Conservation (phyloP, 2,797 vertebrate species). For the Crypturellus tataupa region DNA sequence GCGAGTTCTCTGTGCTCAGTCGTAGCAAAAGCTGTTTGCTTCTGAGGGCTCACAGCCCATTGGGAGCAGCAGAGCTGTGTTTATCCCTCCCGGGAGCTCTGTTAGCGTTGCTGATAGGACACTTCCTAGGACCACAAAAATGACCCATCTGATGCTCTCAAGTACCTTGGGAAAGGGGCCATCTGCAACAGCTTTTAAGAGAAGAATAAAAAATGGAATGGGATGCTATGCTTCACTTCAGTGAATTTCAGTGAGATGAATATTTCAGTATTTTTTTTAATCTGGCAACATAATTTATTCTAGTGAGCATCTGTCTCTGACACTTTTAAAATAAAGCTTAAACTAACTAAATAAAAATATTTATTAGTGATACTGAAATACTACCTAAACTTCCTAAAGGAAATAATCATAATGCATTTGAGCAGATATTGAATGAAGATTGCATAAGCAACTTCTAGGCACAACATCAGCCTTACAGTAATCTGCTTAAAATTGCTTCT, state of each 20-base stretch:
- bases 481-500: not conserved
- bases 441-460: not conserved
- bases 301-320: not conserved
- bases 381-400: not conserved
- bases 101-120: not conserved
- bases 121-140: not conserved
- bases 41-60: not conserved
- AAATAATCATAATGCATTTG: not conserved
- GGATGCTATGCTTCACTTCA: not conserved
- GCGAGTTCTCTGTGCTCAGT: not conserved
- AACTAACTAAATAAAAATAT: not conserved
- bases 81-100: not conserved
- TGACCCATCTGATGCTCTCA: not conserved
- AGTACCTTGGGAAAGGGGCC: not conserved
- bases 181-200: not conserved
- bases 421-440: not conserved
- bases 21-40: not conserved
- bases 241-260: not conserved
- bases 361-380: not conserved
- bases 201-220: not conserved
- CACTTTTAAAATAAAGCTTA: not conserved
- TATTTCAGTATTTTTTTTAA: not conserved
- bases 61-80: not conserved
- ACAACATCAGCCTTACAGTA: not conserved
- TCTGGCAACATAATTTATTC: not conserved